Evolutionary conservation across 2,113 vertebrate species (phyloP).

Genomic region (Beaufortia kweichowensis): DNA sequence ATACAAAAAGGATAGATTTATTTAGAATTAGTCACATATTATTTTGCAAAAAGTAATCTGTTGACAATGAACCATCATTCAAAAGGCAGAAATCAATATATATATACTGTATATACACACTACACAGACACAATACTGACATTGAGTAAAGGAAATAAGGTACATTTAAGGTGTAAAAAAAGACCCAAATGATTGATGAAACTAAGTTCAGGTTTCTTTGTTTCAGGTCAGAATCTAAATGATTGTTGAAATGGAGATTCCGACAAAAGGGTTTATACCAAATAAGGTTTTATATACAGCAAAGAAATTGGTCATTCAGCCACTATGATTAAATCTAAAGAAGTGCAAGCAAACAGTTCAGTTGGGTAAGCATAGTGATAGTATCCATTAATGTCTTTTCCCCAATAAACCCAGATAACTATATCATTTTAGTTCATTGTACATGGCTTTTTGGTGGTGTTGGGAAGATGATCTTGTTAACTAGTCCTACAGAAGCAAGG

Average conservation of each 20-base stretch:
- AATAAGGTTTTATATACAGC: slow-evolving; percentile 14
- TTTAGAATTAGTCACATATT: slow-evolving; percentile 47
- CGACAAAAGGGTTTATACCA: background rate
- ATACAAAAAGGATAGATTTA: slow-evolving; percentile 49
- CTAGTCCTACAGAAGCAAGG: background rate
- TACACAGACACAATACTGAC: slow-evolving; percentile 33
- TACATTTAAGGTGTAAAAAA: slow-evolving; percentile 34
- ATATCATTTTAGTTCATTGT: slow-evolving; percentile 39
- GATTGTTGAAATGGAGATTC: background rate
- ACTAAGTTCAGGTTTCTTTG: slow-evolving; percentile 12
- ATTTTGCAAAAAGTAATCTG: slow-evolving; percentile 41
- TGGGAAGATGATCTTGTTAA: slow-evolving; percentile 11
- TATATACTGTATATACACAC: slow-evolving; percentile 2
- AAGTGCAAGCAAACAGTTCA: slow-evolving; percentile 23
- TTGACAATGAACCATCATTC: slow-evolving; percentile 39
- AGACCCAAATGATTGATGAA: background rate
- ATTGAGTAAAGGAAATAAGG: slow-evolving; percentile 27
- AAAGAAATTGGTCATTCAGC: slow-evolving; percentile 28
- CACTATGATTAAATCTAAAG: slow-evolving; percentile 25
- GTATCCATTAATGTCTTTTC: background rate
- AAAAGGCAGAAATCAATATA: slow-evolving; percentile 32
- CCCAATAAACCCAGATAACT: background rate
- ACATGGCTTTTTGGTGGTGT: slow-evolving; percentile 48
- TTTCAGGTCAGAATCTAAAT: slow-evolving; percentile 10
- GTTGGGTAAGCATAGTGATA: slow-evolving; percentile 5